These are phyloP conservation scores for Chymomyza fuscimana DNA, from an alignment of 2,888 invertebrate species.

Conservation along the genomic window DNA sequence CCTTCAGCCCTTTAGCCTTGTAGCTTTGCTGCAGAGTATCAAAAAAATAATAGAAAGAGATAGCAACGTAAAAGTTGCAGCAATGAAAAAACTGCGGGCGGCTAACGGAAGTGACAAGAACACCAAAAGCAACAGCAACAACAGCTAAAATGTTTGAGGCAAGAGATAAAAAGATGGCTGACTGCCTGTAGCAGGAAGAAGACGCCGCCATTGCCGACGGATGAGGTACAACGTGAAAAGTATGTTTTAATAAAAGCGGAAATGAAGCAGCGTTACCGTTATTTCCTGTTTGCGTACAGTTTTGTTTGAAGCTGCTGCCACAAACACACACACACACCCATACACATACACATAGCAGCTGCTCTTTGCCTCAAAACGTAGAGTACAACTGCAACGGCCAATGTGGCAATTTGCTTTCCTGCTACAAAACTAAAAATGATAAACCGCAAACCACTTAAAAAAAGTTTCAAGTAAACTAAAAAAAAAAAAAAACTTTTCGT, in stretches of 20 bases:
- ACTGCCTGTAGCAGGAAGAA: constrained; percentile 12
- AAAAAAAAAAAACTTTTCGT: constrained; percentile 49
- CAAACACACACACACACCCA: constrained; percentile 5
- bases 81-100: constrained; percentile 55
- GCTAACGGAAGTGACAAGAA: constrained; percentile 63
- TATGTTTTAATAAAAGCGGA: constrained; percentile 74
- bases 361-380: neutral
- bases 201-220: constrained; percentile 36
- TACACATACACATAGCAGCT: neutral
- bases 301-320: constrained; percentile 53
- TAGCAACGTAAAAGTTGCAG: constrained; percentile 51
- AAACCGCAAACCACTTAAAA: constrained; percentile 68
- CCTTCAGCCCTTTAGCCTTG: no score
- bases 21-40: neutral
- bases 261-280: constrained; percentile 74
- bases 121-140: constrained; percentile 25
- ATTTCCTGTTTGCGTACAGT: constrained; percentile 70
- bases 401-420: constrained; percentile 37
- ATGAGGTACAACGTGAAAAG: constrained; percentile 69
- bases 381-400: neutral
- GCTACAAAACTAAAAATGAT: constrained; percentile 48
- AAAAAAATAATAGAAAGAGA: constrained; percentile 29
- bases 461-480: constrained; percentile 43
- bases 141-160: constrained; percentile 37
- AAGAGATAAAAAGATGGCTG: constrained; percentile 31